A percentile compares a stretch with the other conserved stretches of the same genome.
These are phyloP conservation scores for Euplagia quadripunctaria DNA, from an alignment of 2,888 invertebrate species.

Conservation along the genomic window DNA sequence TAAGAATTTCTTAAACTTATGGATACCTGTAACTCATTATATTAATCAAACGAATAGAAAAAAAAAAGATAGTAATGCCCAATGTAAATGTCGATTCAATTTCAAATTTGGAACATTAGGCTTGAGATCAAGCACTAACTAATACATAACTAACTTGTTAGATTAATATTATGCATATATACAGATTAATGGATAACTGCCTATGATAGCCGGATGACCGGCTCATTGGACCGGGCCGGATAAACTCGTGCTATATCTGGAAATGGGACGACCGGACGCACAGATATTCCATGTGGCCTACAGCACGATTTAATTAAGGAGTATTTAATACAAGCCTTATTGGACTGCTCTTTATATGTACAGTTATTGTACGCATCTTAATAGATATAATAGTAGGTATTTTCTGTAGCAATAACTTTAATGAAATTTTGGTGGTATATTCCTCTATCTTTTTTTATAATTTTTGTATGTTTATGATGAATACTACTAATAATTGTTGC, in stretches of 20 bases:
- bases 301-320: constrained; percentile 29
- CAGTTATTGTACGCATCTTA: not conserved
- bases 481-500: too few relatives aligned
- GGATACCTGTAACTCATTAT: too few relatives aligned
- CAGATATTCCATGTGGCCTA: constrained; percentile 14
- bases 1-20: too few relatives aligned
- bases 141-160: constrained; percentile 23
- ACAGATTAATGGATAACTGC: constrained; percentile 15
- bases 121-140: too few relatives aligned
- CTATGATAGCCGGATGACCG: constrained; percentile 48
- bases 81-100: not conserved
- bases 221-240: constrained; percentile 49
- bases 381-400: too few relatives aligned
- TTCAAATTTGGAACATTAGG: not conserved
- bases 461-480: not conserved
- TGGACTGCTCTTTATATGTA: constrained; percentile 33
- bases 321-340: constrained; percentile 27
- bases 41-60: not conserved
- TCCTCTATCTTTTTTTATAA: not conserved
- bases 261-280: constrained; percentile 50
- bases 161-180: not conserved
- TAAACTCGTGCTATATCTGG: constrained; percentile 52
- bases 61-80: too few relatives aligned
- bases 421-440: not conserved
- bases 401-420: too few relatives aligned